Evolutionary conservation across 1,140 invertebrate genomes (phyloP).

Genomic region (Drosophila navojoa): DNA sequence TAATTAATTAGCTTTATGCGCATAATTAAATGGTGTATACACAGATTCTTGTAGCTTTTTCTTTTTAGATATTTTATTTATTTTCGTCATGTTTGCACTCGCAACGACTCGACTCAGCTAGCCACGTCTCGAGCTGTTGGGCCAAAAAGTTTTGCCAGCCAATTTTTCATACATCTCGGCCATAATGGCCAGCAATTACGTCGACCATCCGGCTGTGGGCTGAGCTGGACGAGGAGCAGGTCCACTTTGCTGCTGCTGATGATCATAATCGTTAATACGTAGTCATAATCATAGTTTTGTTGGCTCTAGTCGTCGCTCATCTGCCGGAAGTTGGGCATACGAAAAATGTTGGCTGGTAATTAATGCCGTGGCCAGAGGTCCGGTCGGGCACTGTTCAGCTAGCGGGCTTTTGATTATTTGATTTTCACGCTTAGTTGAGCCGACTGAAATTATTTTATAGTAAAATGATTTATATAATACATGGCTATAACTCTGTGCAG

Average conservation of each 20-base stretch:
- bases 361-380: slow-evolving; percentile 23
- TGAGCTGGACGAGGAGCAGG: slow-evolving; percentile 1
- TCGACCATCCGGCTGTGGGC: slow-evolving; percentile 23
- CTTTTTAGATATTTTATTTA: slow-evolving; percentile 22
- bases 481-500: neutral
- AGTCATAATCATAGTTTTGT: slow-evolving; percentile 20
- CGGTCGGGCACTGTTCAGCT: neutral
- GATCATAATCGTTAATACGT: slow-evolving; percentile 21
- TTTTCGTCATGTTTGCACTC: slow-evolving; percentile 37
- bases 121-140: neutral
- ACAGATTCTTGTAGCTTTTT: slow-evolving; percentile 17
- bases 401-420: slow-evolving; percentile 45
- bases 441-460: neutral
- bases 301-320: slow-evolving; percentile 36
- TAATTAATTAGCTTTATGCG: slow-evolving; percentile 66
- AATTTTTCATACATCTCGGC: slow-evolving; percentile 42
- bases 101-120: neutral
- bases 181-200: slow-evolving; percentile 48
- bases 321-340: slow-evolving; percentile 48
- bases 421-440: slow-evolving; percentile 52
- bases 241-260: slow-evolving; percentile 24
- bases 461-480: neutral
- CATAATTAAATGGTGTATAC: slow-evolving; percentile 54
- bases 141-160: slow-evolving; percentile 20
- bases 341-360: slow-evolving; percentile 45